Conservation (phyloP, 2,888 invertebrate genomes). For the Mantis religiosa region DNA sequence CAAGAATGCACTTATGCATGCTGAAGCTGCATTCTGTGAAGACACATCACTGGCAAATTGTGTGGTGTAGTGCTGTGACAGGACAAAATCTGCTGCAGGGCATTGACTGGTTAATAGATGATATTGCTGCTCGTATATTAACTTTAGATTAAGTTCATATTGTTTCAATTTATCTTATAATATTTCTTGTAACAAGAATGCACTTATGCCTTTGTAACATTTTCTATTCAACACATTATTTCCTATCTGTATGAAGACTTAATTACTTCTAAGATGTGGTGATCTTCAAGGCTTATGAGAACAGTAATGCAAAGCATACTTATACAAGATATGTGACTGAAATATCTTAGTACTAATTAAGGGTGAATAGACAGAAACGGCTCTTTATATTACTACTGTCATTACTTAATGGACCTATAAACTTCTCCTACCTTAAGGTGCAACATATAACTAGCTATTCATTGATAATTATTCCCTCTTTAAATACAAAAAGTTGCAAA, state of each 20-base stretch:
- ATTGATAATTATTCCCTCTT: no score
- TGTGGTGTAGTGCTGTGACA: conserved; percentile 93
- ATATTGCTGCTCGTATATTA: conserved; percentile 95
- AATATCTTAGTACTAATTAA: no score
- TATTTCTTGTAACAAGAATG: background rate
- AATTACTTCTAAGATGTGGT: no score
- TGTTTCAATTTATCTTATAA: background rate
- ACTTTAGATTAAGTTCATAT: conserved; percentile 64
- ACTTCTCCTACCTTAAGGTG: no score
- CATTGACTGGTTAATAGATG: conserved; percentile 94
- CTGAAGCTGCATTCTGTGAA: conserved; percentile 85
- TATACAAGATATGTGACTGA: no score
- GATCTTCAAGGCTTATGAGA: no score
- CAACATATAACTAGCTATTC: no score
- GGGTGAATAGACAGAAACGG: no score
- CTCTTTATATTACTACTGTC: no score
- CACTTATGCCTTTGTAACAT: background rate
- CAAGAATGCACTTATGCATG: conserved; percentile 41
- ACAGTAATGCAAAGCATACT: no score
- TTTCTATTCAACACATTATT: background rate
- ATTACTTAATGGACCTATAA: no score
- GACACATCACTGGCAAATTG: conserved; percentile 96
- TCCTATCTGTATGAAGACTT: background rate
- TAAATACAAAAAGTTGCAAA: no score
- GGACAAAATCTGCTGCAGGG: conserved; percentile 91